phyloP scores from a whole-genome alignment of 2,888 invertebrate species.

The Eupeodes latifasciatus region DNA sequence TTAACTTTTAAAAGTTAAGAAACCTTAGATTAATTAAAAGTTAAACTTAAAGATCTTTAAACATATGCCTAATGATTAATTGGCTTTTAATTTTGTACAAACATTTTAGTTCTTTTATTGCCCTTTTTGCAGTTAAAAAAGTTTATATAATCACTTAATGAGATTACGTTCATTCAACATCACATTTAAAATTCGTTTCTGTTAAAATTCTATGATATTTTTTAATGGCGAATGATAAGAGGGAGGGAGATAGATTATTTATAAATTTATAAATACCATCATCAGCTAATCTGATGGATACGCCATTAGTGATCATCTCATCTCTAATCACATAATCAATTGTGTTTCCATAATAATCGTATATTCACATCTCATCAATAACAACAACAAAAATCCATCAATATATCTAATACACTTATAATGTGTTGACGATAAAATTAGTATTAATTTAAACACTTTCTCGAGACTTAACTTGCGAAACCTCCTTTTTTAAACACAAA shows the following conservation, averaged over 20 bases:
- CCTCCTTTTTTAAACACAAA: neutral
- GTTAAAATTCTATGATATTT: too few relatives aligned
- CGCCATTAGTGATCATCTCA: neutral
- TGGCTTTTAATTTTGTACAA: too few relatives aligned
- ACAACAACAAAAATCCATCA: neutral
- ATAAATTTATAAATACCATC: neutral
- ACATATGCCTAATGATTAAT: too few relatives aligned
- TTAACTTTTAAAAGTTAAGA: too few relatives aligned
- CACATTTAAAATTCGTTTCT: too few relatives aligned
- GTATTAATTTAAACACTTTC: constrained; percentile 46
- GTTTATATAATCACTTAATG: too few relatives aligned
- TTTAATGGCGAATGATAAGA: neutral
- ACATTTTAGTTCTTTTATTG: too few relatives aligned
- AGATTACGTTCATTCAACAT: too few relatives aligned
- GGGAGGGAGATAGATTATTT: neutral
- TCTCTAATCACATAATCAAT: constrained; percentile 20
- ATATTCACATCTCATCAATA: neutral
- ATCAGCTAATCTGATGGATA: constrained; percentile 10
- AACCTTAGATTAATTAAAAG: too few relatives aligned
- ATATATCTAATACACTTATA: neutral
- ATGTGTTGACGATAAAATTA: constrained; percentile 11
- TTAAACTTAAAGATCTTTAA: too few relatives aligned
- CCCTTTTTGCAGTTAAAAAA: too few relatives aligned
- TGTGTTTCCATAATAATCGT: neutral
- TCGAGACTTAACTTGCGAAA: neutral